A percentile compares a stretch with the other conserved stretches of the same genome.
Evolutionary conservation across 1,140 invertebrate genomes (phyloP).

Genomic region (Belonocnema kinseyi): DNA sequence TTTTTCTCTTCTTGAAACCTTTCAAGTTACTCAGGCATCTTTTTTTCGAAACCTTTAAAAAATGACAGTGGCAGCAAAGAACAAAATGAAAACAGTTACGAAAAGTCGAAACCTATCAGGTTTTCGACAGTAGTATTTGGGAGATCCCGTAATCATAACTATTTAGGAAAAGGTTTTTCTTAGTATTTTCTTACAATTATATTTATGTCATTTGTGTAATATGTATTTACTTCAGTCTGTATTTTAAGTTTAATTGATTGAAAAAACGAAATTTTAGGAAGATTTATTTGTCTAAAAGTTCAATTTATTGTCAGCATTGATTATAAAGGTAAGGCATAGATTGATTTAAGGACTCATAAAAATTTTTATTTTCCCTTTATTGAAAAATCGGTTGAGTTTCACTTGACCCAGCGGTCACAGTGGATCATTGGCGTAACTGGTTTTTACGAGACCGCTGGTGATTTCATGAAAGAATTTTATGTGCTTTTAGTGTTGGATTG

Average conservation of each 20-base stretch:
- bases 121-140: too few species aligned
- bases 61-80: too few species aligned
- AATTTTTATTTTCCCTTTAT: conserved; percentile 20
- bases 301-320: not conserved
- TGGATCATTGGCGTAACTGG: conserved; percentile 21
- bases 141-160: too few species aligned
- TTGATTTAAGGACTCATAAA: conserved; percentile 20
- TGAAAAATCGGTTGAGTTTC: conserved; percentile 23
- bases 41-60: too few species aligned
- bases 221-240: too few species aligned
- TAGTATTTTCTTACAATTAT: too few species aligned
- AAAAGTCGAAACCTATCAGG: too few species aligned
- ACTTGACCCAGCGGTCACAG: conserved; percentile 20
- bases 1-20: too few species aligned
- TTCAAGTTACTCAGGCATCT: too few species aligned
- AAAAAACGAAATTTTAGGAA: not conserved
- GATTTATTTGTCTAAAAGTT: conserved; percentile 7
- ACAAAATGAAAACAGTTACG: too few species aligned
- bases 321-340: conserved; percentile 6
- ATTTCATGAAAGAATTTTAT: conserved; percentile 30
- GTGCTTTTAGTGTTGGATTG: conserved; percentile 29
- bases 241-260: not conserved
- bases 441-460: conserved; percentile 28
- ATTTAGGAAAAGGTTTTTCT: too few species aligned
- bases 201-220: too few species aligned